These are phyloP conservation scores for Hippasteria phrygiana DNA, from an alignment of 53 echinoderm and acorn worm genomes.

Conservation along the genomic window DNA sequence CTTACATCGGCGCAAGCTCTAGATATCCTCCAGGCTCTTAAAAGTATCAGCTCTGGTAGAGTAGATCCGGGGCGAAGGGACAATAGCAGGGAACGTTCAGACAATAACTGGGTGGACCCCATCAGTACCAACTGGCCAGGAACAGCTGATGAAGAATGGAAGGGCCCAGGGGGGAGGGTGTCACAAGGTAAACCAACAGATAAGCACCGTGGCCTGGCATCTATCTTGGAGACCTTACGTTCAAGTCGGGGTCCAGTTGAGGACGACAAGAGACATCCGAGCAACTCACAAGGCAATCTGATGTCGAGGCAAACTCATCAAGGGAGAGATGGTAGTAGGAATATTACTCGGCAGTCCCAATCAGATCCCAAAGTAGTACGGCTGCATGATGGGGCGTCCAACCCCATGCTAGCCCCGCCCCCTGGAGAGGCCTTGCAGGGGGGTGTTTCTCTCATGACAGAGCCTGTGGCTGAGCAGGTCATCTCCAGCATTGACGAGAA, in stretches of 20 bases:
- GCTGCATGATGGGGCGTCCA: too few relatives aligned
- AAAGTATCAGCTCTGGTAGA: slow-evolving; percentile 15
- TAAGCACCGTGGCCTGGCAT: neutral
- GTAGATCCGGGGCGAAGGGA: neutral
- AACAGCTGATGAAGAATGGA: neutral
- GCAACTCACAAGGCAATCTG: too few relatives aligned
- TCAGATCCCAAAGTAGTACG: neutral
- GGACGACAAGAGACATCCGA: neutral
- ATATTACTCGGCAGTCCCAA: neutral
- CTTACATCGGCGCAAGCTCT: slow-evolving; percentile 44
- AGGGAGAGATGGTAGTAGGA: too few relatives aligned
- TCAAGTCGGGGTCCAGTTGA: neutral
- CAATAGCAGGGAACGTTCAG: neutral
- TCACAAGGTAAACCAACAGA: neutral
- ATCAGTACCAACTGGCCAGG: slow-evolving; percentile 62
- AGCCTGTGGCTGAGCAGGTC: neutral
- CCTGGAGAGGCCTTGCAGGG: neutral
- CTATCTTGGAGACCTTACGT: neutral
- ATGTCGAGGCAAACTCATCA: neutral
- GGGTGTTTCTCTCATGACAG: neutral
- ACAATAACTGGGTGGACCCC: neutral
- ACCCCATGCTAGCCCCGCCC: neutral
- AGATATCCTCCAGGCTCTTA: slow-evolving; percentile 50
- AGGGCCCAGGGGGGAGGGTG: neutral
- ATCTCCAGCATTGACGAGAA: slow-evolving; percentile 1